Percentiles rank a stretch among this genome's conserved stretches.
phyloP scores from a whole-genome alignment of 2,113 vertebrate genomes.

The Antidorcas marsupialis region DNA sequence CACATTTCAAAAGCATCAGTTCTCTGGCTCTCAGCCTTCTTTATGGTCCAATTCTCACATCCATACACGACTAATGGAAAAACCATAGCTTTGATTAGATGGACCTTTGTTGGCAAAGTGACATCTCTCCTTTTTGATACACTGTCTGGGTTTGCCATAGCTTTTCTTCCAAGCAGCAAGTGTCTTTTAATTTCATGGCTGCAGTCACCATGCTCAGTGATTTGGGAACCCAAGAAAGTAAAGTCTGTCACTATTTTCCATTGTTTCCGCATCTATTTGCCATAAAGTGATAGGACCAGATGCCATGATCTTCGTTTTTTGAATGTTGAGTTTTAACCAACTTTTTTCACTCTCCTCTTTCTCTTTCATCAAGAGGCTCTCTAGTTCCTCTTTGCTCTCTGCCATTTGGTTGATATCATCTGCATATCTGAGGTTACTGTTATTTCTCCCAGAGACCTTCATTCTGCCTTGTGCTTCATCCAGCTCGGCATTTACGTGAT shows the following conservation, averaged over 20 bases:
- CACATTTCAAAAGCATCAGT: background rate
- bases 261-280: background rate
- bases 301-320: background rate
- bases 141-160: background rate
- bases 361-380: background rate
- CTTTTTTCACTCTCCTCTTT: background rate
- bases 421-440: background rate
- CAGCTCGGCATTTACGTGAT: rapidly evolving
- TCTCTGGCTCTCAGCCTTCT: background rate
- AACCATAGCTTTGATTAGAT: background rate
- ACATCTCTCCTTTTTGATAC: background rate
- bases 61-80: background rate
- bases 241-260: background rate
- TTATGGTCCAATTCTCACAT: background rate
- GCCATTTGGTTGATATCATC: background rate
- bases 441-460: background rate
- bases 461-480: background rate
- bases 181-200: background rate
- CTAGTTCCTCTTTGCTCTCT: background rate
- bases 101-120: background rate
- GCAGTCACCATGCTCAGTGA: background rate
- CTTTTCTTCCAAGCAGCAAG: background rate
- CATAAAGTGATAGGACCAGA: background rate
- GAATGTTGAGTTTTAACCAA: no score
- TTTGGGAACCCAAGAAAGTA: background rate